Percentiles rank a stretch among this genome's conserved stretches.
These are phyloP conservation scores for Falcaria lacertinaria DNA, from an alignment of 2,888 invertebrate species.

Conservation along the genomic window DNA sequence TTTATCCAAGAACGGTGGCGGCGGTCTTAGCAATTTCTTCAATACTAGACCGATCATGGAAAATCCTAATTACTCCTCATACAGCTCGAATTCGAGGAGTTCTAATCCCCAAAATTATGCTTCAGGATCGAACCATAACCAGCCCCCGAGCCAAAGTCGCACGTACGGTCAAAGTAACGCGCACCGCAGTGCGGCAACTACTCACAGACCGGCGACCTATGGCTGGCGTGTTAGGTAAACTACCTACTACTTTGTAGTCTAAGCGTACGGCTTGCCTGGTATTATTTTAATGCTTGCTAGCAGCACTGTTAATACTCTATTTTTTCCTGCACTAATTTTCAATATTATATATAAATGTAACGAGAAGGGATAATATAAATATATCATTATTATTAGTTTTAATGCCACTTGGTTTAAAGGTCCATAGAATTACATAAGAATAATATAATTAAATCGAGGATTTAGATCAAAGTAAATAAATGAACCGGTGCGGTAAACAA, in stretches of 20 bases:
- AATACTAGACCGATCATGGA: slow-evolving; percentile 70
- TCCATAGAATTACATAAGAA: too few relatives aligned
- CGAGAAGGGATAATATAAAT: too few relatives aligned
- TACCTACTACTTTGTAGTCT: slow-evolving; percentile 14
- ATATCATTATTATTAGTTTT: too few relatives aligned
- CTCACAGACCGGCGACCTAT: slow-evolving; percentile 59
- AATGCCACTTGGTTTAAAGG: too few relatives aligned
- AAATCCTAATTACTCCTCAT: slow-evolving; percentile 66
- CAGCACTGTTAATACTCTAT: slow-evolving; percentile 12
- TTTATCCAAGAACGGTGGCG: slow-evolving; percentile 53
- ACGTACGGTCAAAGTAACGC: slow-evolving; percentile 56
- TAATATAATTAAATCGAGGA: too few relatives aligned
- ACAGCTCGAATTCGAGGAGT: slow-evolving; percentile 57
- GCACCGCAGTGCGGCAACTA: slow-evolving; percentile 44
- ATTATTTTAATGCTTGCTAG: slow-evolving; percentile 28
- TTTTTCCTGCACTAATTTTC: not conserved
- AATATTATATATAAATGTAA: not conserved
- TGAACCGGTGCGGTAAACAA: too few relatives aligned
- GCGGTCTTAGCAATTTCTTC: slow-evolving; percentile 44
- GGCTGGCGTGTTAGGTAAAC: slow-evolving; percentile 77
- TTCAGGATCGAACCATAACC: slow-evolving; percentile 54
- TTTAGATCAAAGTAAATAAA: too few relatives aligned
- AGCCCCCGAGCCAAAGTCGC: slow-evolving; percentile 52
- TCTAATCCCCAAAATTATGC: slow-evolving; percentile 62
- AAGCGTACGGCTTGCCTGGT: slow-evolving; percentile 32